Evolutionary conservation across 2,888 invertebrate genomes (phyloP).

Genomic region (Pammene fasciana): DNA sequence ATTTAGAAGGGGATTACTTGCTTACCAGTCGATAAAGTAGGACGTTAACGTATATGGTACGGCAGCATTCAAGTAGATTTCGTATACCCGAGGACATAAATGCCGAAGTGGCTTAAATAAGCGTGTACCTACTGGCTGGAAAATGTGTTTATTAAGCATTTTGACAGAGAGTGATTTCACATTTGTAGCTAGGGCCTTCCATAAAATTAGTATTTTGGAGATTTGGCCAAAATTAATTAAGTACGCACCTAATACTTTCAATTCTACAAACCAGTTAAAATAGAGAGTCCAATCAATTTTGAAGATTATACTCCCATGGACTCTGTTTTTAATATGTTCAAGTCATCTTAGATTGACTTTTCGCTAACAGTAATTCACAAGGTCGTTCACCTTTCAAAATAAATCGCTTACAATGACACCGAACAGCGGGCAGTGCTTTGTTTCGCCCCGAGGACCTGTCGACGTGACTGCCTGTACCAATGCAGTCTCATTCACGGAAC

Average conservation of each 20-base stretch:
- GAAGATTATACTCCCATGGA: too few species aligned
- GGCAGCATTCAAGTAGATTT: constrained; percentile 8
- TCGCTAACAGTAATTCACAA: constrained; percentile 22
- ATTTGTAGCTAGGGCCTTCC: too few species aligned
- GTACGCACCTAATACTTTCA: too few species aligned
- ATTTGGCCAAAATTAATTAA: too few species aligned
- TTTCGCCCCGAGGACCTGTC: constrained; percentile 23
- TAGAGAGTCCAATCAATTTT: too few species aligned
- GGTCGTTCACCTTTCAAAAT: constrained; percentile 38
- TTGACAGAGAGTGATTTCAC: too few species aligned
- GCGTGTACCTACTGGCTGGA: not conserved
- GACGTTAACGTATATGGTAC: constrained; percentile 40
- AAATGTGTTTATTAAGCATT: too few species aligned
- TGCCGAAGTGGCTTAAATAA: not conserved
- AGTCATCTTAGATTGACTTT: not conserved
- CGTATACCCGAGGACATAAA: constrained; percentile 7
- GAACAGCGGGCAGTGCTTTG: constrained; percentile 24
- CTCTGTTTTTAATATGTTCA: not conserved
- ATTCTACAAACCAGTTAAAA: too few species aligned
- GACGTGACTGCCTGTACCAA: constrained; percentile 24
- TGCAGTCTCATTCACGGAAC: constrained; percentile 33
- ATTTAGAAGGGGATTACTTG: constrained; percentile 46
- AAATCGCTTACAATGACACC: constrained; percentile 28
- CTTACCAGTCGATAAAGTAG: constrained; percentile 44
- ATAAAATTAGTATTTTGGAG: too few species aligned